These are phyloP conservation scores for Reticulitermes speratus DNA, from an alignment of 1,140 invertebrate genomes.

Conservation along the genomic window DNA sequence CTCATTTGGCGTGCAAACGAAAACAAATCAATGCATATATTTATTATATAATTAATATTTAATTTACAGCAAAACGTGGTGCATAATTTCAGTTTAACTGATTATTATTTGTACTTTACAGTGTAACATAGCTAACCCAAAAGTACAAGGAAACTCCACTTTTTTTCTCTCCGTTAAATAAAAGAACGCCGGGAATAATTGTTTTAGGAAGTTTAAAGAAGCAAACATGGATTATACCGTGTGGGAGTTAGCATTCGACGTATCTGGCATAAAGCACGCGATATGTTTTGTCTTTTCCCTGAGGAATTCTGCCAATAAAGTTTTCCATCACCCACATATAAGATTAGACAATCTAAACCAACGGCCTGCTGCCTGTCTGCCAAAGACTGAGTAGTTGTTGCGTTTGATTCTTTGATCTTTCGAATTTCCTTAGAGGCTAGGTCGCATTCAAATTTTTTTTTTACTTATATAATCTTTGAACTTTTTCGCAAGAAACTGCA, in stretches of 20 bases:
- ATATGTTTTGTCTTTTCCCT: background rate
- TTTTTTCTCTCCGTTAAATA: no score
- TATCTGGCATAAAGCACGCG: background rate
- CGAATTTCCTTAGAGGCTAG: background rate
- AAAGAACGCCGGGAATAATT: no score
- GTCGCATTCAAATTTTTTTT: background rate
- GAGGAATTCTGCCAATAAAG: background rate
- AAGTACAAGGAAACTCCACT: no score
- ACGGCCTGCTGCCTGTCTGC: background rate
- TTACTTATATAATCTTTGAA: background rate
- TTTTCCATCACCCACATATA: background rate
- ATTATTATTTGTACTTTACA: no score
- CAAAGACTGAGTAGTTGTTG: background rate
- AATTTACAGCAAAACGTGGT: no score
- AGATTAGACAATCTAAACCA: constrained; percentile 4
- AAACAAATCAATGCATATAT: no score
- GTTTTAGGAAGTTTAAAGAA: no score
- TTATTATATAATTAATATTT: no score
- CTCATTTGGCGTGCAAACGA: no score
- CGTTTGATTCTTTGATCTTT: background rate
- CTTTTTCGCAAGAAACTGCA: background rate
- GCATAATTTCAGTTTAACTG: no score
- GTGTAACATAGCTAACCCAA: no score
- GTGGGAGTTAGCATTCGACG: background rate
- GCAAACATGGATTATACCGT: background rate